These are phyloP conservation scores for Megalops cyprinoides DNA, from an alignment of 2,797 vertebrate genomes.

Conservation along the genomic window DNA sequence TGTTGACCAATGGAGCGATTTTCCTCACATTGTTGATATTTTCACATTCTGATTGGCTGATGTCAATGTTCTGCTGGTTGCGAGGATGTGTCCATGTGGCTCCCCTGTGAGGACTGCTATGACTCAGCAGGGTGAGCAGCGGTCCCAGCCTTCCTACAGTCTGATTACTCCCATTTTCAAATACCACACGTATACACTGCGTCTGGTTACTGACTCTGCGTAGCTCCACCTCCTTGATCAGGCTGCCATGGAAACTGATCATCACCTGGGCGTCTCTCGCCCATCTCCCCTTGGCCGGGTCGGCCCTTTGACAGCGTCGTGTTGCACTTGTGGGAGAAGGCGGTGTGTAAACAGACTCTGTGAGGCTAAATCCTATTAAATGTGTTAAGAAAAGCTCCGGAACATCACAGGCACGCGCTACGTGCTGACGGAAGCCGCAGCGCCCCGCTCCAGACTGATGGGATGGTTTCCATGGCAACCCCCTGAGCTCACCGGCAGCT, in stretches of 20 bases:
- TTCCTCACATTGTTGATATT: not conserved
- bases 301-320: slow-evolving; percentile 14
- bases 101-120: slow-evolving; percentile 4
- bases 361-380: not conserved
- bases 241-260: slow-evolving; percentile 32
- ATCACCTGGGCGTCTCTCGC: not conserved
- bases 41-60: too few relatives aligned
- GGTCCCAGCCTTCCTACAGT: not conserved
- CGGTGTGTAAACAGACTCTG: slow-evolving; percentile 2
- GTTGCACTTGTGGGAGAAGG: not conserved
- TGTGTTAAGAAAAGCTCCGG: not conserved
- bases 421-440: not conserved
- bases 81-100: not conserved
- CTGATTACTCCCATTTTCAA: not conserved
- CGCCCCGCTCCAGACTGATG: slow-evolving; percentile 11
- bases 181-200: slow-evolving; percentile 9
- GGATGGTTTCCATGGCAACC: slow-evolving; percentile 31
- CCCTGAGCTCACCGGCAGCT: slow-evolving; percentile 17
- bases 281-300: not conserved
- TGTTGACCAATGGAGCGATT: not conserved
- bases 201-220: not conserved
- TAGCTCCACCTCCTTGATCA: not conserved
- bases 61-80: not conserved
- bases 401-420: not conserved
- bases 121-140: not conserved